phyloP scores from a whole-genome alignment of 2,888 invertebrate genomes.

The Lomographa bimaculata region DNA sequence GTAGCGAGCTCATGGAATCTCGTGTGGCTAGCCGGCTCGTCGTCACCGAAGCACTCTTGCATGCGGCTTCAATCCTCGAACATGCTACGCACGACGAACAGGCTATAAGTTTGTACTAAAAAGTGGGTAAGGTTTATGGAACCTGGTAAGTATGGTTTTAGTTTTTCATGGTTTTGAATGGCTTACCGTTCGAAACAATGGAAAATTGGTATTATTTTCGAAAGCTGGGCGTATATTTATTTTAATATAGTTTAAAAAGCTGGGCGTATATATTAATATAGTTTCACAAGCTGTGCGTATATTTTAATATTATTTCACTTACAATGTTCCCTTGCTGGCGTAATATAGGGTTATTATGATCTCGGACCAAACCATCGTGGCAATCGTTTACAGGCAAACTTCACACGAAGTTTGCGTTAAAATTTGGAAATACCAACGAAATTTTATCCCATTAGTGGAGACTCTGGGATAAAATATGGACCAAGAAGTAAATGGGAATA shows the following conservation, averaged over 20 bases:
- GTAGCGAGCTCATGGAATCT: constrained; percentile 93
- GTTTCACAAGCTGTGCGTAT: too few relatives aligned
- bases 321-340: too few relatives aligned
- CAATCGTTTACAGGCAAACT: constrained; percentile 73
- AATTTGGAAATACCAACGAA: constrained; percentile 94
- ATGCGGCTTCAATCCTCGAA: constrained; percentile 96
- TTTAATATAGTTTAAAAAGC: too few relatives aligned
- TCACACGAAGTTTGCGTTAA: constrained; percentile 96
- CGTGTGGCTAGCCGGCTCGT: constrained; percentile 93
- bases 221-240: too few relatives aligned
- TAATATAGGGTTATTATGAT: too few relatives aligned
- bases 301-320: too few relatives aligned
- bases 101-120: constrained; percentile 96
- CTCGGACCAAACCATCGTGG: too few relatives aligned
- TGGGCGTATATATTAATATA: too few relatives aligned
- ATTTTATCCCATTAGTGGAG: constrained; percentile 94
- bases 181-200: too few relatives aligned
- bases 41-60: constrained; percentile 89
- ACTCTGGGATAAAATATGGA: constrained; percentile 94
- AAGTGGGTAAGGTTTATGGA: constrained; percentile 85
- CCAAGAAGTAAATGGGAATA: constrained; percentile 94
- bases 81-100: constrained; percentile 92
- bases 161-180: too few relatives aligned
- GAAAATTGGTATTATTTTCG: too few relatives aligned
- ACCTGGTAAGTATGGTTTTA: neutral